Evolutionary conservation across 2,888 invertebrate genomes (phyloP), one percentile per base, ranked within the genome.

Genomic region (Diogma glabrata): DNA sequence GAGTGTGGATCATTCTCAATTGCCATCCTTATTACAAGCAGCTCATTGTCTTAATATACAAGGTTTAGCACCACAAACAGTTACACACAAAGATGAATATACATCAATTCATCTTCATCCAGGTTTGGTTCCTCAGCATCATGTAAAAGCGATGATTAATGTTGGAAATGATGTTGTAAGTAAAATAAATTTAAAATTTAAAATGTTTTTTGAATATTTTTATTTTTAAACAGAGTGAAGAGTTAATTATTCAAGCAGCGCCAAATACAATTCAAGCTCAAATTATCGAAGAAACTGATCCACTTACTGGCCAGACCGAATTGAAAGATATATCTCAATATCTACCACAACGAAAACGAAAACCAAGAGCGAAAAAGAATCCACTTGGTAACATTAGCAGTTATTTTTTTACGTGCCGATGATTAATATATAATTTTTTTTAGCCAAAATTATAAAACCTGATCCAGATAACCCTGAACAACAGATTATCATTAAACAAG

Each of bases 31-130:
- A 24, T 65, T 79, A 50, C 78, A 79, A 64, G 78, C 79, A 10
- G 79, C 78, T 5, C 77, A 78, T 57, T 78, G 77, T 58, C 67
- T 79, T 51, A 76, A 76, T 58, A 79, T 79, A 55, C 77, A 78
- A 62, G 78, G 78, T 23, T 62, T 79, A 55, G 74, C 76, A 8
- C 76, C 78, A 30, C 70, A 70, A 59, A 70, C 70, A 3, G 69
- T 69, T 49, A 67, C 69, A 50, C 46, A 46, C 24, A 71, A 72
- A 59, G 70, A 71, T 56, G 71, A 71, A 55, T 68, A 67, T 47
- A 67, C 71, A 51, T 67, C 70, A 54, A 67, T 69, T 57, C 70
- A 70, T 58, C 59, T 70, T 28, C 71, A 70, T 56, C 68, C 66
- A 51, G 52, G 52, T 24, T 66, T 70, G 64, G 67, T 71, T 60